Conservation (phyloP, 2,797 vertebrate genomes). For the Serranus cabrilla region DNA sequence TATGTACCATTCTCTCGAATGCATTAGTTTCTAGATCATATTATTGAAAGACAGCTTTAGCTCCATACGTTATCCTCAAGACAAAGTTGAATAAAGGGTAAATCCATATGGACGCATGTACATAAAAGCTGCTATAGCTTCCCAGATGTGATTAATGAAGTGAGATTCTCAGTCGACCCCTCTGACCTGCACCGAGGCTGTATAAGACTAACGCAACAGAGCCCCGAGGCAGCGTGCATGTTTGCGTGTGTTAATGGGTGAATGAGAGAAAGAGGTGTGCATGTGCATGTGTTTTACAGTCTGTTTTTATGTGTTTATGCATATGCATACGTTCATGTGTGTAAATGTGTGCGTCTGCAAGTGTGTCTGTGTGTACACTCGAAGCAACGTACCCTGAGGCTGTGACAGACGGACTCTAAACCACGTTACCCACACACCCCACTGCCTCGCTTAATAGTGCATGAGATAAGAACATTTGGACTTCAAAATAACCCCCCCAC, state of each 20-base stretch:
- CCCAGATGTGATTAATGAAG: slow-evolving; percentile 79
- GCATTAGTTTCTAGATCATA: slow-evolving; percentile 17
- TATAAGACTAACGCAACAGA: slow-evolving; percentile 54
- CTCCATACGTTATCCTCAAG: slow-evolving; percentile 50
- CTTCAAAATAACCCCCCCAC: slow-evolving; percentile 71
- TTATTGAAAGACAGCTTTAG: slow-evolving; percentile 39
- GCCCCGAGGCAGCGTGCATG: slow-evolving; percentile 66
- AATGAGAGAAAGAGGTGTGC: slow-evolving; percentile 65
- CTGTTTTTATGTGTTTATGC: slow-evolving; percentile 51
- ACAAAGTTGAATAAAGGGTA: slow-evolving; percentile 67
- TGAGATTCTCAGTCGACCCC: slow-evolving; percentile 66
- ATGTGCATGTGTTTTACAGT: slow-evolving; percentile 36
- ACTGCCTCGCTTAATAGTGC: slow-evolving; percentile 86
- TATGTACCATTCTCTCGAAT: slow-evolving; percentile 25
- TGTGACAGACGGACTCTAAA: slow-evolving; percentile 82
- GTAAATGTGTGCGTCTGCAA: slow-evolving; percentile 32
- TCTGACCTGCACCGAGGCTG: slow-evolving; percentile 69
- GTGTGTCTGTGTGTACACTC: slow-evolving; percentile 54
- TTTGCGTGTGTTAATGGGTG: slow-evolving; percentile 67
- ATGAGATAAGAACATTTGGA: slow-evolving; percentile 88
- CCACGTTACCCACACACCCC: slow-evolving; percentile 81
- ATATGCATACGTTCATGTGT: slow-evolving; percentile 34
- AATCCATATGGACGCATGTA: slow-evolving; percentile 62
- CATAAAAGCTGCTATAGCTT: slow-evolving; percentile 53
- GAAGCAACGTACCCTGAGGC: slow-evolving; percentile 73